Evolutionary conservation across 2,113 vertebrate species (phyloP), one percentile per base, ranked within the genome.

Genomic region (Megaceryle maxima): DNA sequence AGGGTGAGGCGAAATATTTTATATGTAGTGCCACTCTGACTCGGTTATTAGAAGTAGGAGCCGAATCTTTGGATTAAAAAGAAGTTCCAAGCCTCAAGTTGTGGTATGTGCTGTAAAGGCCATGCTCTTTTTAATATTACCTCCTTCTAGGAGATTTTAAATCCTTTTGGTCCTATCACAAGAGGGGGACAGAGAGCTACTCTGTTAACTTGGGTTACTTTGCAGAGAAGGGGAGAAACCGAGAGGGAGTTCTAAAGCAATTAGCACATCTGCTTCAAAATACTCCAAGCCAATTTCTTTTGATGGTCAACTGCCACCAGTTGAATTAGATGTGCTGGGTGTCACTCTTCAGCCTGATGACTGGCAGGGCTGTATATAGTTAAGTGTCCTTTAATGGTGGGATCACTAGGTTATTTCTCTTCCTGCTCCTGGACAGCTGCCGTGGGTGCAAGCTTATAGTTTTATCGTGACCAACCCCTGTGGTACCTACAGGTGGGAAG

Each of bases 141-240:
- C 53, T 91, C 26, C 62, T 69, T 82, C 26, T 43, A 68, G 44
- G 43, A 89, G 81, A 39, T 41, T 63, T 87, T 50, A 82, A 84
- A 62, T 69, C 67, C 57, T 66, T 21, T 82, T 94, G 50, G 44
- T 95, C 74, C 70, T 83, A 95, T 95, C 96, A 92, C 96, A 93
- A 96, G 95, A 96, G 96, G 96, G 96, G 77, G 96, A 85, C 92
- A 96, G 88, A 97, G 96, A 97, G 96, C 95, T 79, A 43, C 72
- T 91, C 77, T 89, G 3, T 72, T 90, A 88, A 62, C 21, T 31
- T 73, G 90, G 92, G 94, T 82, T 94, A 59, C 51, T 93, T 79
- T 41, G 26, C 48, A 57, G 57, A 59, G 59, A 29, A 83, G 81
- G 35, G 43, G 26, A 51, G 73, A 86, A 78, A 33, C 20, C 24